phyloP scores from a whole-genome alignment of 2,113 vertebrate species.

The Emydura subglobosa region DNA sequence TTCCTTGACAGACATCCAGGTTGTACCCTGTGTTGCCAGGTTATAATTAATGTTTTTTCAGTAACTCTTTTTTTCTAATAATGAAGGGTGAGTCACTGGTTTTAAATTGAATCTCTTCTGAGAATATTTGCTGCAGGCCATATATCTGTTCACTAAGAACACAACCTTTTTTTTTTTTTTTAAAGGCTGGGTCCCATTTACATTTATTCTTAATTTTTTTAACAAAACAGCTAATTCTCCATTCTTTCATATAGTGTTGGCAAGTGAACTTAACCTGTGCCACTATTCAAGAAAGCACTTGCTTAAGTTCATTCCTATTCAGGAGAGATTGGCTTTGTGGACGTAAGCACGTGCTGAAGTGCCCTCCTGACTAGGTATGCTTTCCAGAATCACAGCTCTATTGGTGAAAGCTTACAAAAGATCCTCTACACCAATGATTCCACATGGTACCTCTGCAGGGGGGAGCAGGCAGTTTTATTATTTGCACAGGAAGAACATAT shows the following conservation, averaged over 20 bases:
- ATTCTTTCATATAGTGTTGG: background rate
- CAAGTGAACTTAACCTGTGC: background rate
- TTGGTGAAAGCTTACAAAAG: background rate
- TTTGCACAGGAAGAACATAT: background rate
- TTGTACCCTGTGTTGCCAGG: background rate
- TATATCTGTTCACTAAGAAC: background rate
- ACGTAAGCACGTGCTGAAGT: background rate
- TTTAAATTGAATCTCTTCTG: background rate
- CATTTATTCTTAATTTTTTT: background rate
- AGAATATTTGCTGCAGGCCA: accelerated
- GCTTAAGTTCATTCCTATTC: background rate
- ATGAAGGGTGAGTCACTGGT: accelerated
- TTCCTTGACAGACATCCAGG: background rate
- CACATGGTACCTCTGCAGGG: background rate
- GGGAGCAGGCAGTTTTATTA: background rate
- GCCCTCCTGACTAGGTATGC: background rate
- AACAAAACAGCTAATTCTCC: background rate
- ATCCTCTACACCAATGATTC: background rate
- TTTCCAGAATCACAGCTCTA: background rate
- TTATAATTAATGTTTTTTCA: background rate
- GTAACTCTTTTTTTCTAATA: background rate
- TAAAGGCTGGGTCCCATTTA: no score
- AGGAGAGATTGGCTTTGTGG: background rate
- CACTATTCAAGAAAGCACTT: background rate
- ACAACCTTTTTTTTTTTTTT: no score